Base-by-base conservation (phyloP, 2,797 vertebrate species). In the Phalloptychus januarius region DNA sequence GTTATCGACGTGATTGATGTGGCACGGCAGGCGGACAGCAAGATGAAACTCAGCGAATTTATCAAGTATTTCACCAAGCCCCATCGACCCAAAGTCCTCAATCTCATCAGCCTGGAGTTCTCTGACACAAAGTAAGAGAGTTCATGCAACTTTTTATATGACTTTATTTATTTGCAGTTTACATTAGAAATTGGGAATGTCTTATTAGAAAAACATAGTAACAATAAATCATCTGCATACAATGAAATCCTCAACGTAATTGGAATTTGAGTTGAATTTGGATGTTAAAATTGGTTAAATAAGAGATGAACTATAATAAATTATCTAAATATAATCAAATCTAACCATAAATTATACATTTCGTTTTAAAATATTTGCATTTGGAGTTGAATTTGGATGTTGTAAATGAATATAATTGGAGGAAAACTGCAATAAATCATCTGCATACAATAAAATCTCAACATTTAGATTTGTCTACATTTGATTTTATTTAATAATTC, bases 101-200 rank as follows among this genome's bases (percentile, higher is more conserved):
- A 99, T 91, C 97, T 99, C 93, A 99, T 99, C 96, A 99, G 98
- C 94, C 96, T 99, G 90, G 98, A 99, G 94, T 99, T 99, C 93
- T 99, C 98, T 0, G 98, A 99, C 94, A 98, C 97, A 15, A 98
- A 97, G 98, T 99, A 93, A 97, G 98, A 93, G 13, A 61, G 58
- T 44, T 70, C n/a, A 18, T 44, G 25, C 16, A 63, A 36, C 16
- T 36, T 63, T 63, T 63, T 10, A 33, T 10, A 36, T 40, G 63
- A 8, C 20, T 40, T 67, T 33, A 31, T 36, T 65, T 11, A 40
- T 5, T 38, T 67, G 8, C 8, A 67, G 18, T 65, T 63, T 15
- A 63, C 18, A 10, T 61, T 10, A 16, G 28, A 63, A 65, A 20
- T 38, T 18, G 11, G 58, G 52, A 54, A 54, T n/a, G 25, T 11